Evolutionary conservation across 2,888 invertebrate genomes (phyloP).

Genomic region (Drosophila gaucha): DNA sequence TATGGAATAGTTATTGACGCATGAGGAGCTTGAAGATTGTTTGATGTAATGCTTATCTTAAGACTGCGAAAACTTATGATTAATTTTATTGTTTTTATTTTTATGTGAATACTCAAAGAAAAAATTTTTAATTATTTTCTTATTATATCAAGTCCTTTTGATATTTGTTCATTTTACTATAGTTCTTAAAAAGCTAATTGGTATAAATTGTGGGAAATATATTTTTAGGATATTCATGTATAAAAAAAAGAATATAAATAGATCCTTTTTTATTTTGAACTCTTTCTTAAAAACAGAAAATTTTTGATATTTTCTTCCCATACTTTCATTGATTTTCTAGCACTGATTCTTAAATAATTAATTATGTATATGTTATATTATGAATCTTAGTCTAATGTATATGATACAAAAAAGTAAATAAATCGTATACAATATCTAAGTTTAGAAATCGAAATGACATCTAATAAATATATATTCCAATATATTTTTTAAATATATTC

Average conservation of each 20-base stretch:
- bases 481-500: background rate
- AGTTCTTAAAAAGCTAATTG: too few relatives aligned
- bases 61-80: background rate
- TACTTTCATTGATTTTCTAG: background rate
- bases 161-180: background rate
- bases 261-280: too few relatives aligned
- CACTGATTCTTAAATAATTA: background rate
- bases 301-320: too few relatives aligned
- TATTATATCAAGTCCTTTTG: background rate
- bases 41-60: too few relatives aligned
- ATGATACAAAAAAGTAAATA: background rate
- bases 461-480: background rate
- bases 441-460: background rate
- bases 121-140: background rate
- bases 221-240: too few relatives aligned
- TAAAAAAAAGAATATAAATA: too few relatives aligned
- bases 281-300: too few relatives aligned
- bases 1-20: background rate
- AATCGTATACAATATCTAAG: background rate
- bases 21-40: constrained; percentile 11
- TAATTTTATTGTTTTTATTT: background rate
- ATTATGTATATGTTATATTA: background rate
- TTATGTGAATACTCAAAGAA: background rate
- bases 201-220: too few relatives aligned
- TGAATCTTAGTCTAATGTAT: background rate